Evolutionary conservation across 1,140 invertebrate species (phyloP).

Genomic region (Platyura marginata): DNA sequence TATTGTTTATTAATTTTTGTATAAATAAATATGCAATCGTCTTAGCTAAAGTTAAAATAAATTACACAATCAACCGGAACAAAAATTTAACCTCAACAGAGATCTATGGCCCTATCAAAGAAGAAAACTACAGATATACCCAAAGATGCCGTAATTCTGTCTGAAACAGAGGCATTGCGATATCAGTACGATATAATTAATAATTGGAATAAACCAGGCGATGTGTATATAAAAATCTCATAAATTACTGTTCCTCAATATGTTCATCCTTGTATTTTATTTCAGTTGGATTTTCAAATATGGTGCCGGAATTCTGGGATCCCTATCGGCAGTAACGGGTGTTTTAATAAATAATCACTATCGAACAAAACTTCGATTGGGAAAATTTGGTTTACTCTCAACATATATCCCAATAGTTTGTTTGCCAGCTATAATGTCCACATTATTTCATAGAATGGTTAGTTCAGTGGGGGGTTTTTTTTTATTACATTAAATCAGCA

Average conservation of each 20-base stretch:
- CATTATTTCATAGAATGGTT: constrained; percentile 18
- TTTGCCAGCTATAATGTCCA: constrained; percentile 22
- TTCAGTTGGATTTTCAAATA: constrained; percentile 23
- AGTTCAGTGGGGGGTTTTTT: too few relatives aligned
- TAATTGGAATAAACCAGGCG: constrained; percentile 22
- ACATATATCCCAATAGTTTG: constrained; percentile 25
- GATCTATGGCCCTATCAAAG: too few relatives aligned
- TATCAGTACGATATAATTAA: constrained; percentile 26
- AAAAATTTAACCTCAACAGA: too few relatives aligned
- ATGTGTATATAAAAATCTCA: too few relatives aligned
- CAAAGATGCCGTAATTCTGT: constrained; percentile 24
- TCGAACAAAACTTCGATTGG: constrained; percentile 18
- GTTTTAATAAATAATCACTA: constrained; percentile 27
- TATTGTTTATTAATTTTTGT: too few relatives aligned
- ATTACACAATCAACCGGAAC: too few relatives aligned
- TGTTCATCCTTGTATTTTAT: too few relatives aligned
- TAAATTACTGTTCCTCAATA: too few relatives aligned
- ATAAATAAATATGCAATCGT: too few relatives aligned
- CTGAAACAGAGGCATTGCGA: constrained; percentile 23
- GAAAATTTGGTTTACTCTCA: constrained; percentile 18
- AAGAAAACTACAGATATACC: too few relatives aligned
- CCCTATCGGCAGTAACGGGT: constrained; percentile 15
- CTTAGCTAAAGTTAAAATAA: too few relatives aligned
- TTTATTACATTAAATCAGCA: too few relatives aligned
- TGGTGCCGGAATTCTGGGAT: constrained; percentile 15